Conservation (phyloP, 2,888 invertebrate species). For the Galerucella nymphaeae region DNA sequence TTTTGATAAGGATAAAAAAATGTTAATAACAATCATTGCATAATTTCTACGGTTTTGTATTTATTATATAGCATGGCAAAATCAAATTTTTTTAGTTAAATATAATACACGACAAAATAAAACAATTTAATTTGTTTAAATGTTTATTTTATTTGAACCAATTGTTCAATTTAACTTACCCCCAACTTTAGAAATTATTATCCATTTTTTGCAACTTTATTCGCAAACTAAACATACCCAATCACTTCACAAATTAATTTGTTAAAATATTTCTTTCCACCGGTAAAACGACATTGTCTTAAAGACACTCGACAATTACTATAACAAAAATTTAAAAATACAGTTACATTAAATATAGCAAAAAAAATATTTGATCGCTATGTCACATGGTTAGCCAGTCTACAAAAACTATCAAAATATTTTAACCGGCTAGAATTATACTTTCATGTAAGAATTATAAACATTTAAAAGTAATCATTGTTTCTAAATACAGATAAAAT, state of each 20-base stretch:
- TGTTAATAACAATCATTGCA: too few relatives aligned
- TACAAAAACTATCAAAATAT: slow-evolving; percentile 21
- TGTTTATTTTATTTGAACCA: too few relatives aligned
- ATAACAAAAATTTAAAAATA: slow-evolving; percentile 23
- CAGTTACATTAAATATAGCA: slow-evolving; percentile 14
- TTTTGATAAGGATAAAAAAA: too few relatives aligned
- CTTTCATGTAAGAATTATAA: background rate
- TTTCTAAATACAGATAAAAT: background rate
- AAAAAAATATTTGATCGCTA: slow-evolving; percentile 27
- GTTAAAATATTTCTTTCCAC: background rate
- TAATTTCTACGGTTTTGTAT: too few relatives aligned
- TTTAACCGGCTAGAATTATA: slow-evolving; percentile 14
- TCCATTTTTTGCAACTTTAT: background rate
- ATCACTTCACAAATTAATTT: background rate
- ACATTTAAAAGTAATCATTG: background rate
- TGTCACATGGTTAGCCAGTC: slow-evolving; percentile 26
- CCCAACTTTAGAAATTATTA: background rate
- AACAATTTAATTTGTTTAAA: too few relatives aligned
- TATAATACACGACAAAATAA: too few relatives aligned
- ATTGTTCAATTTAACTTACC: background rate
- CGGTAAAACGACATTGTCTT: slow-evolving; percentile 8
- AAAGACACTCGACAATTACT: slow-evolving; percentile 21
- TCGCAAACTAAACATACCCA: background rate
- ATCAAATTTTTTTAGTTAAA: too few relatives aligned
- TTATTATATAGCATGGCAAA: too few relatives aligned